A percentile compares a stretch with the other conserved stretches of the same genome.
phyloP scores from a whole-genome alignment of 2,797 vertebrate species.

The Coregonus suidteri region DNA sequence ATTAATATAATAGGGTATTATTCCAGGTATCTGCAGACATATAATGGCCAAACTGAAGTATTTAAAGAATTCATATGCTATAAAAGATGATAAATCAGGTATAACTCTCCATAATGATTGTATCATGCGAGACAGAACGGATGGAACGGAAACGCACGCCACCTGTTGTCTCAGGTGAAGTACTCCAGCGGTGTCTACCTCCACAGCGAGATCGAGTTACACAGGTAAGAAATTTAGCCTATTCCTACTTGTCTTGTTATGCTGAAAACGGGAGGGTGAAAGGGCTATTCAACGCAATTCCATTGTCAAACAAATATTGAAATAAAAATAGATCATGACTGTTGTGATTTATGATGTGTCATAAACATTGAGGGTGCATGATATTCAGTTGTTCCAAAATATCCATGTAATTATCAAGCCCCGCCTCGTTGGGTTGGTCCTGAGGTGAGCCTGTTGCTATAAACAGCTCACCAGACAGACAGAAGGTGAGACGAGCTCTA shows the following conservation, averaged over 20 bases:
- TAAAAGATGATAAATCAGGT: not conserved
- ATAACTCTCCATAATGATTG: not conserved
- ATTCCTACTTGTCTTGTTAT: not conserved
- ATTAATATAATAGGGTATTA: not conserved
- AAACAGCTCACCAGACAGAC: slow-evolving; percentile 56
- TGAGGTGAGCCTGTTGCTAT: slow-evolving; percentile 68
- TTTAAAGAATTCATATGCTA: not conserved
- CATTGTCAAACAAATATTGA: not conserved
- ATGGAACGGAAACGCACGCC: slow-evolving; percentile 72
- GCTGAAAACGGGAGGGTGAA: not conserved
- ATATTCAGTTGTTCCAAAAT: slow-evolving; percentile 6
- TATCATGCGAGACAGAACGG: not conserved
- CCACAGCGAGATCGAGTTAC: slow-evolving; percentile 35
- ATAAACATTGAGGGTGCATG: not conserved
- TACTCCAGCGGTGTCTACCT: slow-evolving; percentile 33
- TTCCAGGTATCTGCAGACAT: not conserved
- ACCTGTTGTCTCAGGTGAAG: slow-evolving; percentile 76
- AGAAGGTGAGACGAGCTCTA: slow-evolving; percentile 59
- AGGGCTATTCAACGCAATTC: not conserved
- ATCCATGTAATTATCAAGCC: slow-evolving; percentile 38
- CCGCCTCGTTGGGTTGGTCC: slow-evolving; percentile 74
- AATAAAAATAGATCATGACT: not conserved
- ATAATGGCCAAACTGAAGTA: not conserved
- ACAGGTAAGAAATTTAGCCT: slow-evolving; percentile 42
- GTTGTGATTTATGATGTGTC: not conserved